Base-by-base conservation (phyloP, 1,140 invertebrate species). In the Tenebrio molitor region DNA sequence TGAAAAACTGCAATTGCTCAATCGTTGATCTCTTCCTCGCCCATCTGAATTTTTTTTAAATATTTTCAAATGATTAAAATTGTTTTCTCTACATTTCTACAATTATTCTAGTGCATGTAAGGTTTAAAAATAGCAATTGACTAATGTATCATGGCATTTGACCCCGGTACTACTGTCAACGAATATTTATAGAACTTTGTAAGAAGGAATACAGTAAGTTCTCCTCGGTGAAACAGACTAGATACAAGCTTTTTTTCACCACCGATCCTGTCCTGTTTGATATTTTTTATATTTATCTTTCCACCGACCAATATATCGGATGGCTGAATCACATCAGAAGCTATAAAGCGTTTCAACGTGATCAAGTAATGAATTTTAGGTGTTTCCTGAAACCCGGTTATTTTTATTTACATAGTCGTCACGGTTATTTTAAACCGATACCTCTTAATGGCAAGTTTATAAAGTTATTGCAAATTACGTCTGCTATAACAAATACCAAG, bases 161-260 rank as follows among this genome's bases (percentile, higher is more conserved):
- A 65, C 62, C 33, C 62, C 39, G 29, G 62, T 65, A 65, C 19
- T 19, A 41, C 19, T 65, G 62, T 65, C 39, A 65, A 65, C 62
- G 62, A 65, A 65, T 65, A 65, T 65, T 65, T 65, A 65, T 65
- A 65, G 62, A 65, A 65, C 33, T 65, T 65, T 65, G 62, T 65
- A 29, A 36, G 12, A 50, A 19, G 7, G 25, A 58, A 29, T 29
- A 23, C 15, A n/a, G 50, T 12, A 12, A 7, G 5, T 39, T 39
- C 36, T 39, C n/a, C n/a, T n/a, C n/a, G n/a, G n/a, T n/a, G n/a
- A n/a, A n/a, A n/a, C n/a, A n/a, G n/a, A n/a, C n/a, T n/a, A n/a
- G n/a, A n/a, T n/a, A n/a, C n/a, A n/a, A n/a, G n/a, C n/a, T n/a
- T n/a, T n/a, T n/a, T n/a, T n/a, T n/a, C n/a, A n/a, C n/a, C n/a